Conservation (phyloP, 2,888 invertebrate species). For the Ferrisia virgata region DNA sequence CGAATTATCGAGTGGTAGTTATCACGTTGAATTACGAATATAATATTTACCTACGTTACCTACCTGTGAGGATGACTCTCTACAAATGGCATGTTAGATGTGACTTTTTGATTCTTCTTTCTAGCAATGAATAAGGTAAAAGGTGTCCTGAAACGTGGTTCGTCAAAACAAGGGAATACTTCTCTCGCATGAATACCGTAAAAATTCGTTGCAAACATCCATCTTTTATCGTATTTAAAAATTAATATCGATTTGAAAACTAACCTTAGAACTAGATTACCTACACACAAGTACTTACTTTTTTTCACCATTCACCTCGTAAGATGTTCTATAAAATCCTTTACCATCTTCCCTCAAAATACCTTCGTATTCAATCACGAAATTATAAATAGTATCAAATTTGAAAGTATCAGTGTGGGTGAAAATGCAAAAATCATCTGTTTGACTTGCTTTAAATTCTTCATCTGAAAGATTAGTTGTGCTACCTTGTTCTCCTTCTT, state of each 20-base stretch:
- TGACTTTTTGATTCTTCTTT: constrained; percentile 45
- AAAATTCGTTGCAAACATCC: constrained; percentile 76
- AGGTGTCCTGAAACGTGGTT: constrained; percentile 74
- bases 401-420: neutral
- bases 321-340: constrained; percentile 47
- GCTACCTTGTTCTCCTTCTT: too few species aligned
- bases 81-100: constrained; percentile 49
- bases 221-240: constrained; percentile 57
- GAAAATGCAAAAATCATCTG: neutral
- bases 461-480: too few species aligned
- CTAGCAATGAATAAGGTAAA: constrained; percentile 69
- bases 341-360: constrained; percentile 37
- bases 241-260: neutral
- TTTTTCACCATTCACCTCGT: neutral
- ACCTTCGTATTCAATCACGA: constrained; percentile 42
- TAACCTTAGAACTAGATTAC: too few species aligned
- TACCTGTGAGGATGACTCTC: neutral
- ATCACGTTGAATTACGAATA: too few species aligned
- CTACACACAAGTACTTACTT: too few species aligned
- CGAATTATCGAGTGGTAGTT: too few species aligned
- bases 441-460: neutral
- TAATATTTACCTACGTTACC: too few species aligned
- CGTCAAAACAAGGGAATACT: constrained; percentile 86
- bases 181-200: constrained; percentile 73
- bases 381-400: neutral